phyloP scores from a whole-genome alignment of 2,888 invertebrate genomes.

The Rutpela maculata region DNA sequence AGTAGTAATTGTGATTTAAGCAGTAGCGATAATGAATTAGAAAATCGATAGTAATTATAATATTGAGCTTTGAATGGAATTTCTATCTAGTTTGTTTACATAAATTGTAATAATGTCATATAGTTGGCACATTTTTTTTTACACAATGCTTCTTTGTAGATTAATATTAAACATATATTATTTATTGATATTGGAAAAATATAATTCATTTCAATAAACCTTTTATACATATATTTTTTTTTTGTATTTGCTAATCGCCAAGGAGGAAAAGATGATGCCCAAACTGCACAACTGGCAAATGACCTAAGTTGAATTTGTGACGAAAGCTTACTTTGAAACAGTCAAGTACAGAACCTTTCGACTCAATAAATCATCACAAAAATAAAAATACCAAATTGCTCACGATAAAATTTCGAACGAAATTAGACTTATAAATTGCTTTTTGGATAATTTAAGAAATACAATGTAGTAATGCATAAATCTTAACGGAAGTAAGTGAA shows the following conservation, averaged over 20 bases:
- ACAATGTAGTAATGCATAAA: too few species aligned
- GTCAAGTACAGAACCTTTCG: too few species aligned
- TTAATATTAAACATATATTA: slow-evolving; percentile 41
- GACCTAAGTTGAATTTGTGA: too few species aligned
- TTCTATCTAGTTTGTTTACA: slow-evolving; percentile 35
- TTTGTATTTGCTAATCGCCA: not conserved
- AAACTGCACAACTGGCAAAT: too few species aligned
- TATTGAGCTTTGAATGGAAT: slow-evolving; percentile 12
- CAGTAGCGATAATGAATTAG: slow-evolving; percentile 34
- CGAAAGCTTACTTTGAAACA: too few species aligned
- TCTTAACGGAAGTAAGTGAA: too few species aligned
- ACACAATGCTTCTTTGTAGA: slow-evolving; percentile 39
- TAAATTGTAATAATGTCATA: slow-evolving; percentile 27
- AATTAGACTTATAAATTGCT: too few species aligned
- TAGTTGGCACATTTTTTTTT: slow-evolving; percentile 34
- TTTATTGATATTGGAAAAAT: slow-evolving; percentile 43
- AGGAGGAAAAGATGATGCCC: too few species aligned
- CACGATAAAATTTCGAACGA: too few species aligned
- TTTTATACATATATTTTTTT: slow-evolving; percentile 40
- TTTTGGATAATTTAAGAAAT: too few species aligned
- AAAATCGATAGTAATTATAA: slow-evolving; percentile 24
- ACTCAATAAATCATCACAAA: too few species aligned
- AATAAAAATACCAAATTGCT: too few species aligned
- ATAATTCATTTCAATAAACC: slow-evolving; percentile 45
- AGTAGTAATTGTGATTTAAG: slow-evolving; percentile 35